Percentiles rank a stretch among this genome's conserved stretches.
These are phyloP conservation scores for Craterocephalus amniculus DNA, from an alignment of 2,797 vertebrate species.

Conservation along the genomic window DNA sequence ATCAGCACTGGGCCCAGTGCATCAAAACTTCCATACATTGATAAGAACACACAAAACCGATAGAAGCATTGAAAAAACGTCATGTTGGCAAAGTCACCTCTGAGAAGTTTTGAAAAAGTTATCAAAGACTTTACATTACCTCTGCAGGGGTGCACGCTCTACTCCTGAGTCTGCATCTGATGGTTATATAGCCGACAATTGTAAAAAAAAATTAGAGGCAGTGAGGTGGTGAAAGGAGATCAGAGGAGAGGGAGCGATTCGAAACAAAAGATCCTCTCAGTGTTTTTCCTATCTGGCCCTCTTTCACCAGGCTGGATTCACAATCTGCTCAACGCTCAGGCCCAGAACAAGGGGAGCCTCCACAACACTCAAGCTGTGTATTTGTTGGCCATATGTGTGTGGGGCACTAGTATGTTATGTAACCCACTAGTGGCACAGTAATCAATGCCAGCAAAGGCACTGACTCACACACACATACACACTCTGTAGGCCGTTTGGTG, in stretches of 20 bases:
- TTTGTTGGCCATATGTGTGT: conserved; percentile 34
- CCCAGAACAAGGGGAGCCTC: conserved; percentile 60
- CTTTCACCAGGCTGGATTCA: conserved; percentile 38
- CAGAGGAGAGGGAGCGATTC: conserved; percentile 18
- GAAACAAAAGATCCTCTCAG: conserved; percentile 59
- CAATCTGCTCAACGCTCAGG: conserved; percentile 42
- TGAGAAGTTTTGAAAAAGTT: conserved; percentile 3
- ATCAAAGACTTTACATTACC: conserved; percentile 40
- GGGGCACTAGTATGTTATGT: conserved; percentile 53
- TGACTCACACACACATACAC: conserved; percentile 40
- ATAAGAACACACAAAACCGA: conserved; percentile 1
- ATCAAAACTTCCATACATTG: background rate
- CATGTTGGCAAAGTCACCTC: background rate
- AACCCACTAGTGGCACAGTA: conserved; percentile 57
- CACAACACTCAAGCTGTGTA: conserved; percentile 34
- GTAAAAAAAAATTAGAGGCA: conserved; percentile 45
- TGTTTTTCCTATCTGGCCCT: conserved; percentile 64
- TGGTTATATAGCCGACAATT: conserved; percentile 33
- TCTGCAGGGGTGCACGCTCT: conserved; percentile 21
- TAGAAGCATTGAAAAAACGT: background rate
- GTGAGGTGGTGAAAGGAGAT: conserved; percentile 8
- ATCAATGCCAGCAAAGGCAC: conserved; percentile 52
- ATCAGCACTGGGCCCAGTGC: conserved; percentile 34
- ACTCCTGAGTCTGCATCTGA: conserved; percentile 36
- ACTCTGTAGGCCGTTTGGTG: conserved; percentile 36